These are phyloP conservation scores for Sebastolobus altivelis DNA, from an alignment of 2,797 vertebrate genomes.

Conservation along the genomic window DNA sequence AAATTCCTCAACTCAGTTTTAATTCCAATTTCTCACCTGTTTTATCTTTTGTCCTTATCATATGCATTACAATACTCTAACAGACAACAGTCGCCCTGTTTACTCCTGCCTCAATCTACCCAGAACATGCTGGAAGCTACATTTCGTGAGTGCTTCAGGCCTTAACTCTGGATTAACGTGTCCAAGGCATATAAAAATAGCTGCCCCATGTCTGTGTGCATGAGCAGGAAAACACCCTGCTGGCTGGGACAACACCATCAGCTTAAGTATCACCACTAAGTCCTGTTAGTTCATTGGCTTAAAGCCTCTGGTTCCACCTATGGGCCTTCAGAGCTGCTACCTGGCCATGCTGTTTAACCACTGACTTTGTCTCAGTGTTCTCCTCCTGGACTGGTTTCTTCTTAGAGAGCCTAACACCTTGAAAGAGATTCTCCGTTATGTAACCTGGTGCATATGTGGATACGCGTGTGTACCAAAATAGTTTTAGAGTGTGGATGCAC, in stretches of 20 bases:
- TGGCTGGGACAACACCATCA: conserved; percentile 46
- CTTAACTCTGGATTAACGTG: conserved; percentile 72
- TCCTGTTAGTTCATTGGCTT: conserved; percentile 62
- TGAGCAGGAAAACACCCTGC: conserved; percentile 42
- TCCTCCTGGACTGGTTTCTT: conserved; percentile 24
- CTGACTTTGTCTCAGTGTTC: conserved; percentile 36
- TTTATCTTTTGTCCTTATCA: not conserved
- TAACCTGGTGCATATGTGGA: conserved; percentile 46
- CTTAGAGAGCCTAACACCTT: conserved; percentile 67
- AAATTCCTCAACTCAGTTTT: not conserved
- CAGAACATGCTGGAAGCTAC: conserved; percentile 29
- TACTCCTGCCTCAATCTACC: not conserved
- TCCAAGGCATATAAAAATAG: conserved; percentile 71
- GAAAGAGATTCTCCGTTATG: conserved; percentile 45
- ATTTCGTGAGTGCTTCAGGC: conserved; percentile 33
- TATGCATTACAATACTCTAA: not conserved
- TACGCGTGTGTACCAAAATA: conserved; percentile 34
- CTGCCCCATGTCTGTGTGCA: conserved; percentile 37
- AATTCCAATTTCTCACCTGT: not conserved
- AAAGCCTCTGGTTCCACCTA: conserved; percentile 38
- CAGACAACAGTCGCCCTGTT: not conserved
- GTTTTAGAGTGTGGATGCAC: not conserved
- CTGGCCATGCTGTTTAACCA: conserved; percentile 36
- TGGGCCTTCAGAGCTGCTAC: not conserved
- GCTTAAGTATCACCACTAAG: conserved; percentile 66